Base-by-base conservation (phyloP, 1,140 invertebrate species). In the Drosophila lacertosa region DNA sequence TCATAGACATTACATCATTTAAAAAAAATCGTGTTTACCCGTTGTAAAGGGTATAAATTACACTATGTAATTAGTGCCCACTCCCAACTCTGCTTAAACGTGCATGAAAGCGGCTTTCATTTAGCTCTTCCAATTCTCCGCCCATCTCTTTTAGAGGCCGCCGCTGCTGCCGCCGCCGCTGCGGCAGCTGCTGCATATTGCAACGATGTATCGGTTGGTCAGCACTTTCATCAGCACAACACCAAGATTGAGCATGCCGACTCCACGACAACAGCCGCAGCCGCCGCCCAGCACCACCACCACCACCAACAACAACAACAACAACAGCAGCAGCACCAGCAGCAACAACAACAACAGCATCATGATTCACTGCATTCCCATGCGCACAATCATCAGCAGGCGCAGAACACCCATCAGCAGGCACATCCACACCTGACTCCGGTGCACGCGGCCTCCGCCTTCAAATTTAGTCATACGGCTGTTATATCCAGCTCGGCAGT, bases 171-270 rank as follows among this genome's bases (percentile, higher is more conserved):
- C 15, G 79, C 73, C 5, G 78, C 71, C n/a, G 78, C 69, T 29
- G 80, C 72, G 16, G 73, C 68, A 22, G 81, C 81, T 35, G 81
- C 73, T 22, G 64, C 53, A 22, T 90, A 88, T 53, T 90, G 89
- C 64, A 90, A 66, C 24, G 86, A 90, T 48, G 74, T 68, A 22
- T 74, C 89, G 24, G 67, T 76, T 42, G 81, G 73, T 10, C 88
- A 90, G 66, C 77, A 84, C 45, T 86, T 86, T 42, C 77, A 81
- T 47, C 77, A 81, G 48, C 86, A 86, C 6, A 82, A 84, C 58
- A 89, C 84, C 0, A 89, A 89, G 65, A 79, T 89, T 42, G 86
- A 89, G 54, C 73, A 89, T 42, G 88, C 86, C 26, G 86, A 89
- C 58, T 89, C 86, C 10, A 90, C 83, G 1, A 89, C 89, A 22